Percentiles rank a stretch among this genome's conserved stretches.
Evolutionary conservation across 2,113 vertebrate species (phyloP).

Genomic region (Aphyosemion australe): DNA sequence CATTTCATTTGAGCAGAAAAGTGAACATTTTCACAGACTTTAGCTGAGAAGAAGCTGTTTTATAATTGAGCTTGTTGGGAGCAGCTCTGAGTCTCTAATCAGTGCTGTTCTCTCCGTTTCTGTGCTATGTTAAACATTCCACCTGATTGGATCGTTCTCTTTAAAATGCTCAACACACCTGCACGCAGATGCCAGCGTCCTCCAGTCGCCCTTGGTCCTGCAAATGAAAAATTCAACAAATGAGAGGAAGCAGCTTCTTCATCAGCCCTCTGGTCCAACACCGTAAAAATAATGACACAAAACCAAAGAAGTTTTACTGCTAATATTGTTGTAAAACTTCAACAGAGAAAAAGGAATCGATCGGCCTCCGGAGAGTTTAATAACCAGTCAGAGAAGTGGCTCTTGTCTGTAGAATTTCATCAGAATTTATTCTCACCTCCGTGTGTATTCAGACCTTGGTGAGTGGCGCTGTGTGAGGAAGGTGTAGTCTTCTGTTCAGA

Average conservation of each 20-base stretch:
- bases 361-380: background rate
- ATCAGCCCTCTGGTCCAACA: background rate
- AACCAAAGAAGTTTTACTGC: background rate
- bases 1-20: too few species aligned
- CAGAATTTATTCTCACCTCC: background rate
- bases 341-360: background rate
- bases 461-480: background rate
- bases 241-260: slow-evolving; percentile 15
- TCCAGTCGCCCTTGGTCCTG: background rate
- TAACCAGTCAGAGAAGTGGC: background rate
- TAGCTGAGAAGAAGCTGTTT: too few species aligned
- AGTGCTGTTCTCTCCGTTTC: background rate
- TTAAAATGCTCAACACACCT: background rate
- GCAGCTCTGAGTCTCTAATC: too few species aligned
- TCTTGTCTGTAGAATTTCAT: background rate
- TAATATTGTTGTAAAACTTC: background rate
- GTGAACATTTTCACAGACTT: too few species aligned
- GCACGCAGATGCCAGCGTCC: background rate
- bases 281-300: background rate
- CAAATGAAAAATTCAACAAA: slow-evolving; percentile 22
- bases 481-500: slow-evolving; percentile 1
- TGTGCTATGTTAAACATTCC: background rate
- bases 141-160: background rate
- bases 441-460: too few species aligned
- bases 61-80: too few species aligned